Percentiles rank a stretch among this genome's conserved stretches.
phyloP scores from a whole-genome alignment of 2,113 vertebrate genomes.

The Pterocles orientalis region DNA sequence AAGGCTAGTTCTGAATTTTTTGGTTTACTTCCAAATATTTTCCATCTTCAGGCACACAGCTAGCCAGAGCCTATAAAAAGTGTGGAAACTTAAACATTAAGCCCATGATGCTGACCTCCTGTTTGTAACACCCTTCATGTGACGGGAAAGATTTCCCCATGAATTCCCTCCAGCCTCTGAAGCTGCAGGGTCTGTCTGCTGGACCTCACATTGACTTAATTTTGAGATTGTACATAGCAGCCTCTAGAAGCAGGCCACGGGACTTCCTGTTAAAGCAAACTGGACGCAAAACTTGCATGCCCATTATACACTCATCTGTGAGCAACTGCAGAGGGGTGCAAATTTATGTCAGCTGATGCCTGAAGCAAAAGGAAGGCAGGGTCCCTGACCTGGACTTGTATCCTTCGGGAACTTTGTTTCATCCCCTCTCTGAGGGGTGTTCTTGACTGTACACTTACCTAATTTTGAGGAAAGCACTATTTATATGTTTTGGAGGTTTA shows the following conservation, averaged over 20 bases:
- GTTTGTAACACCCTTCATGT: conserved; percentile 13
- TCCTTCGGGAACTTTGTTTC: neutral
- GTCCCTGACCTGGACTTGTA: neutral
- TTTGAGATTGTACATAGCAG: neutral
- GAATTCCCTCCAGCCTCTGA: neutral
- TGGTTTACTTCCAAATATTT: conserved; percentile 61
- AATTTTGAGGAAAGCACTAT: neutral
- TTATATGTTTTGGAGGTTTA: neutral
- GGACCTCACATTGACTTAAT: neutral
- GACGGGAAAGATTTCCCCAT: neutral
- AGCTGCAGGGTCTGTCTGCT: neutral
- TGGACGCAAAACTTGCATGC: neutral
- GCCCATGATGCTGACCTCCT: conserved; percentile 18
- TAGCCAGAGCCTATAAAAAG: conserved; percentile 40
- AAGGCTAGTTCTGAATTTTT: conserved; percentile 54
- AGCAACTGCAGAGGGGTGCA: neutral
- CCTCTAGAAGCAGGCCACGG: neutral
- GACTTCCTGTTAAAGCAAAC: neutral
- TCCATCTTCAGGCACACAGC: conserved; percentile 49
- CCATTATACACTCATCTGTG: neutral
- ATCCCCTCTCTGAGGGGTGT: neutral
- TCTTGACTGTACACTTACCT: neutral
- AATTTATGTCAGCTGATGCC: neutral
- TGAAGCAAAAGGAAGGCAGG: neutral
- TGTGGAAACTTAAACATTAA: conserved; percentile 52